Conservation (phyloP, 2,113 vertebrate species). For the Ceyx cyanopectus region DNA sequence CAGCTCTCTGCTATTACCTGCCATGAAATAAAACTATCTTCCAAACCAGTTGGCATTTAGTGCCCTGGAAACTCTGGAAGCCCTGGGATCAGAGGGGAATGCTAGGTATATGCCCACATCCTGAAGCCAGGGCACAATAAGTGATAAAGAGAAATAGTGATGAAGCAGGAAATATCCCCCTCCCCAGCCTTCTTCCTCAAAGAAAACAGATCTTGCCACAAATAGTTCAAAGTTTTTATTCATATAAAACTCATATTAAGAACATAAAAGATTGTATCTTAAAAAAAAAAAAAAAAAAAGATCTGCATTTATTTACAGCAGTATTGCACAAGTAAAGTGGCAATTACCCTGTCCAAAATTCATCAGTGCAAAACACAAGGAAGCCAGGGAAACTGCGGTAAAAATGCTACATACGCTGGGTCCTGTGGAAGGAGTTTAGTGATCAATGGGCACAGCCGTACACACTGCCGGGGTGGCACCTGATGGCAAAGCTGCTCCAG, state of each 20-base stretch:
- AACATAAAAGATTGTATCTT: conserved; percentile 81
- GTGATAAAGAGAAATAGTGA: neutral
- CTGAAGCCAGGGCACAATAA: no score
- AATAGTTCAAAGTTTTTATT: conserved; percentile 83
- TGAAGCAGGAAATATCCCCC: neutral
- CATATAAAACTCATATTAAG: conserved; percentile 85
- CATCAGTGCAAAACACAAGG: conserved; percentile 88
- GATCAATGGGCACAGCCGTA: conserved; percentile 72
- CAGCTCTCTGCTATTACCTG: neutral
- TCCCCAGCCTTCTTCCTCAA: neutral
- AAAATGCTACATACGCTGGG: conserved; percentile 94
- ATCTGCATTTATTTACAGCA: conserved; percentile 89
- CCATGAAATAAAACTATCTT: neutral
- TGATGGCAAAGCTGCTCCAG: conserved; percentile 62
- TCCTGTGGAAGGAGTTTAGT: conserved; percentile 78
- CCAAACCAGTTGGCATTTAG: neutral
- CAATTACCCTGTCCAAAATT: conserved; percentile 92
- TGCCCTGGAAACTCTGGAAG: no score
- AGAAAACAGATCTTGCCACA: neutral
- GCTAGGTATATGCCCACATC: no score
- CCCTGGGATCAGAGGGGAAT: no score
- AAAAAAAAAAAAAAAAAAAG: conserved; percentile 61
- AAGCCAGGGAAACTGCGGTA: conserved; percentile 85
- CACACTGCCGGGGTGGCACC: conserved; percentile 46
- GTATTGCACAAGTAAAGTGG: conserved; percentile 89